These are phyloP conservation scores for Pherbina coryleti DNA, from an alignment of 2,888 invertebrate genomes.

Conservation along the genomic window DNA sequence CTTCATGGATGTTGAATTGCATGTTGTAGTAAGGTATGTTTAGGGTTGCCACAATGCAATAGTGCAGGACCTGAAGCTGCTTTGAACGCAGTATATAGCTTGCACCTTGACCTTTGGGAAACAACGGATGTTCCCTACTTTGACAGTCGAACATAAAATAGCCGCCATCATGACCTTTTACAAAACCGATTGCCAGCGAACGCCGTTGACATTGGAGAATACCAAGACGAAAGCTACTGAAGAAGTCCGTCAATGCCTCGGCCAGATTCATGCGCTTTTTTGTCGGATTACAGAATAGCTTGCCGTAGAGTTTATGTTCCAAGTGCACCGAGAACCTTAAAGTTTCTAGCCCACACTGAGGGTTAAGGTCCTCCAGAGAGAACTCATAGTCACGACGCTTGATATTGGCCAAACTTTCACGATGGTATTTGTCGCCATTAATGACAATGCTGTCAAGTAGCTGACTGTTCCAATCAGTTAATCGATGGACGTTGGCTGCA, in stretches of 20 bases:
- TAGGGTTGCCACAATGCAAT: slow-evolving; percentile 75
- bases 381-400: slow-evolving; percentile 72
- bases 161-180: slow-evolving; percentile 62
- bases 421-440: slow-evolving; percentile 73
- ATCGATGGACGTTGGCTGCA: slow-evolving; percentile 73
- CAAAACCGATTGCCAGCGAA: slow-evolving; percentile 71
- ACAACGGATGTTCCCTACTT: slow-evolving; percentile 74
- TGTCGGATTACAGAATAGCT: slow-evolving; percentile 70
- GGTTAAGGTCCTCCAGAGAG: slow-evolving; percentile 72
- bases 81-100: slow-evolving; percentile 75
- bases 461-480: slow-evolving; percentile 75
- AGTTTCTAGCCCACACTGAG: slow-evolving; percentile 73
- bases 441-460: slow-evolving; percentile 75
- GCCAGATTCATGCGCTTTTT: slow-evolving; percentile 74
- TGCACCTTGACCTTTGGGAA: slow-evolving; percentile 72
- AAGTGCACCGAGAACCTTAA: slow-evolving; percentile 73
- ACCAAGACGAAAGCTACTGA: slow-evolving; percentile 72
- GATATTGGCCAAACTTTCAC: slow-evolving; percentile 70
- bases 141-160: slow-evolving; percentile 80
- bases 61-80: slow-evolving; percentile 74
- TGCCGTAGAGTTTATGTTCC: slow-evolving; percentile 74
- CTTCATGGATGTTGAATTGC: slow-evolving; percentile 71
- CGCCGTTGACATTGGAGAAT: slow-evolving; percentile 72
- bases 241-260: slow-evolving; percentile 74
- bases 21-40: slow-evolving; percentile 71